Evolutionary conservation across 2,888 invertebrate species (phyloP), one percentile per base, ranked within the genome.

Genomic region (Ophraella communa): DNA sequence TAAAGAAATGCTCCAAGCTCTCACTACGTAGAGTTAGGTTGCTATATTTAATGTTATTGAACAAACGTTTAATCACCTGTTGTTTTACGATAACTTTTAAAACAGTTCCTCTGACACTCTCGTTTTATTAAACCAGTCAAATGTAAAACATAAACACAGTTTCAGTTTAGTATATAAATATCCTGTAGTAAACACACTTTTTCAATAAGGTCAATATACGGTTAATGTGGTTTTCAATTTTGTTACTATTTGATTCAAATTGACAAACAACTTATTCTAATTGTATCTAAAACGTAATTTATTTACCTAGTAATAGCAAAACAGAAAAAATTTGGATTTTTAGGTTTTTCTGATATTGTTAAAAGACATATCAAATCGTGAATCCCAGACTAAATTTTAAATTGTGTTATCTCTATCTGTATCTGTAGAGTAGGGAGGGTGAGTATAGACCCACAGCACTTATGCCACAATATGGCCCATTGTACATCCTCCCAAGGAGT

Each of bases 111-210:
- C 14, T 35, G 35, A 39, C 5, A 39, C 14, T 17, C 1, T 39
- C 14, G 39, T 17, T 39, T 39, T 14, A 17, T 39, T 4, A 5
- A 39, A 39, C 14, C 14, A 39, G 17, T 17, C 14, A 39, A 39
- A 39, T 39, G 14, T 14, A 14, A 14, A 51, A 27, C 24, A 51
- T 24, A 27, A 51, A 51, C 49, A 51, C 27, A 5, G 24, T 5
- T 24, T 49, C 14, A 24, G 27, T 47, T 47, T 47, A 47, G n/a
- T 21, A 47, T 27, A 51, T 17, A 27, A 51, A 51, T 51, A 51
- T 51, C 49, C 49, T 51, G 49, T 27, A 39, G 17, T 39, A 39
- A 39, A 39, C 39, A 39, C 39, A 39, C 7, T 39, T 39, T 39
- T 39, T 39, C 2, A 14, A 39, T 2, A 39, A 17, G 17, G 39